A percentile compares a stretch with the other conserved stretches of the same genome.
phyloP scores from a whole-genome alignment of 2,888 invertebrate species.

The Hypercompe scribonia region DNA sequence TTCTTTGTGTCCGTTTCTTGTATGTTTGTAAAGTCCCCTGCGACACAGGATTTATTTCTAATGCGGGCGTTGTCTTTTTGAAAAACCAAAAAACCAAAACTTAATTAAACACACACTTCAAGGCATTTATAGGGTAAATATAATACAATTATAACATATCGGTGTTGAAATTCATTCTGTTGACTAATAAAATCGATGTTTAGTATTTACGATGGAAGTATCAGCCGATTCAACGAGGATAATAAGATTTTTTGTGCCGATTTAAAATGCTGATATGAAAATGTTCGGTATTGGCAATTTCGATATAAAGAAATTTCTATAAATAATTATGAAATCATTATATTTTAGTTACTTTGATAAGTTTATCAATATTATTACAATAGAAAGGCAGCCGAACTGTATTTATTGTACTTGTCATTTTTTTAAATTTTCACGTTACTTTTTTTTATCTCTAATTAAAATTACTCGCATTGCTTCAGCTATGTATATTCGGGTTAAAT shows the following conservation, averaged over 20 bases:
- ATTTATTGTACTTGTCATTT: no score
- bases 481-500: no score
- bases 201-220: conserved; percentile 58
- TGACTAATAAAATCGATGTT: conserved; percentile 64
- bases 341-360: neutral
- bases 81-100: no score
- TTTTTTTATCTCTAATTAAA: no score
- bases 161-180: conserved; percentile 61
- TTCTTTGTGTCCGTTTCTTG: no score
- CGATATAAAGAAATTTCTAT: neutral
- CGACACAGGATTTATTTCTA: no score
- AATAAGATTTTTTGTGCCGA: conserved; percentile 32
- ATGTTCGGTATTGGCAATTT: conserved; percentile 4
- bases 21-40: no score
- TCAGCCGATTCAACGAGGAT: conserved; percentile 46
- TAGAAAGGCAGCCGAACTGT: no score
- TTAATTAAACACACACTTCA: conserved; percentile 59
- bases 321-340: neutral
- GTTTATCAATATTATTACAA: neutral
- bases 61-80: no score
- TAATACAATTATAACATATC: conserved; percentile 56
- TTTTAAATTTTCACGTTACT: no score
- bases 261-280: conserved; percentile 38
- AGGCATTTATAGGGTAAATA: conserved; percentile 62
- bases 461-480: no score